Conservation (phyloP, 2,797 vertebrate genomes). For the Arctocebus calabarensis region DNA sequence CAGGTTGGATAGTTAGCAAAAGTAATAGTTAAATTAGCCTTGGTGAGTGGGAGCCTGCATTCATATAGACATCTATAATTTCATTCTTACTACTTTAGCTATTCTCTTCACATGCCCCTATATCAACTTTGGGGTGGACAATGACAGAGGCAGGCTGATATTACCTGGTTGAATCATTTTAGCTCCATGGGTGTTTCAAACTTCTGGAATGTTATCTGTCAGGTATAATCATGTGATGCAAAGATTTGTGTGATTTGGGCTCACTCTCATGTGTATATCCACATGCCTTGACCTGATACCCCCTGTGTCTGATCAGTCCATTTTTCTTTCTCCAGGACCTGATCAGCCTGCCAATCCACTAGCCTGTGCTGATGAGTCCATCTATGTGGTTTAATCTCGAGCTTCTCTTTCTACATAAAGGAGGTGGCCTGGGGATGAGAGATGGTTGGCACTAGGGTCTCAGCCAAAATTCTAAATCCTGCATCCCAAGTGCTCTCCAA, state of each 20-base stretch:
- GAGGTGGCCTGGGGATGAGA: background rate
- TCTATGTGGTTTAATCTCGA: background rate
- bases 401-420: background rate
- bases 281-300: background rate
- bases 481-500: background rate
- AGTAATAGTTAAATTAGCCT: background rate
- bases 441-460: background rate
- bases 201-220: background rate
- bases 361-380: background rate
- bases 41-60: background rate
- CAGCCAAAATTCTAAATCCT: background rate
- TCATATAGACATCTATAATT: background rate
- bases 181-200: background rate
- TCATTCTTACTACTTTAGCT: background rate
- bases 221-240: background rate
- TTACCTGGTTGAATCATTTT: background rate
- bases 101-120: background rate
- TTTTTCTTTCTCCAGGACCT: background rate
- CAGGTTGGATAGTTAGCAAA: background rate
- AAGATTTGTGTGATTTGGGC: background rate
- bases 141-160: background rate
- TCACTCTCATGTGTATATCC: background rate
- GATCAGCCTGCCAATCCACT: background rate
- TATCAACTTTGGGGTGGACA: background rate
- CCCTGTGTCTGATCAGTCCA: background rate